Evolutionary conservation across 2,113 vertebrate genomes (phyloP).

Genomic region (Fulmarus glacialis): DNA sequence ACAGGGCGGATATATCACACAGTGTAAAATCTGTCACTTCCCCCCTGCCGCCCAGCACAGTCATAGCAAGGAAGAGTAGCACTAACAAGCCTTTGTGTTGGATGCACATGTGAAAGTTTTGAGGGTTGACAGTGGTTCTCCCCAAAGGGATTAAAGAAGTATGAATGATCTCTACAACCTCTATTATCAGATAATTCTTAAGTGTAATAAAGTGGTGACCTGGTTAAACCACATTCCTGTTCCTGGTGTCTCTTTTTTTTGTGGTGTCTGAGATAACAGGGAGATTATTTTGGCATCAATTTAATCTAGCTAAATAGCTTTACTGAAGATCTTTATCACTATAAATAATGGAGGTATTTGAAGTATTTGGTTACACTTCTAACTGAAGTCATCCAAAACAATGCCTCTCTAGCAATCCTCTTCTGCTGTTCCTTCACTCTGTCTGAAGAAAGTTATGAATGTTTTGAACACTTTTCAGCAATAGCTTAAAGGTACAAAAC

Average conservation of each 20-base stretch:
- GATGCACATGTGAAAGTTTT: not conserved
- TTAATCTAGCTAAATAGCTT: slow-evolving; percentile 62
- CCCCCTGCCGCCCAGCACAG: not conserved
- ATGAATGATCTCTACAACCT: slow-evolving; percentile 27
- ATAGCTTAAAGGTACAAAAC: not conserved
- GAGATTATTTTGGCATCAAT: slow-evolving; percentile 64
- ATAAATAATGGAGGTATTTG: slow-evolving; percentile 61
- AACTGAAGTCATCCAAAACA: slow-evolving; percentile 32
- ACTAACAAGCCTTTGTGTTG: not conserved
- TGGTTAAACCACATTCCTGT: slow-evolving; percentile 53
- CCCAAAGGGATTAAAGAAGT: slow-evolving; percentile 9
- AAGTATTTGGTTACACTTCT: slow-evolving; percentile 50
- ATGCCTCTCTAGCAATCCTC: not conserved
- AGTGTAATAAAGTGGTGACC: slow-evolving; percentile 52
- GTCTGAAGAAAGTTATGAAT: slow-evolving; percentile 20
- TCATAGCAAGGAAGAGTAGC: not conserved
- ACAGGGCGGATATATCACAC: not conserved
- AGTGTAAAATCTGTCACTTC: not conserved
- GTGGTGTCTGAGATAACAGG: slow-evolving; percentile 46
- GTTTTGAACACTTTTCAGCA: slow-evolving; percentile 32
- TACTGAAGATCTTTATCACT: slow-evolving; percentile 62
- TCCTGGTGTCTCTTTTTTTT: slow-evolving; percentile 19
- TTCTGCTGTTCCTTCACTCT: not conserved
- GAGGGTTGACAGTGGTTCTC: not conserved
- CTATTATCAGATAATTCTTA: slow-evolving; percentile 33